Evolutionary conservation across 2,113 vertebrate species (phyloP), one percentile per base, ranked within the genome.

Genomic region (Fukomys damarensis): DNA sequence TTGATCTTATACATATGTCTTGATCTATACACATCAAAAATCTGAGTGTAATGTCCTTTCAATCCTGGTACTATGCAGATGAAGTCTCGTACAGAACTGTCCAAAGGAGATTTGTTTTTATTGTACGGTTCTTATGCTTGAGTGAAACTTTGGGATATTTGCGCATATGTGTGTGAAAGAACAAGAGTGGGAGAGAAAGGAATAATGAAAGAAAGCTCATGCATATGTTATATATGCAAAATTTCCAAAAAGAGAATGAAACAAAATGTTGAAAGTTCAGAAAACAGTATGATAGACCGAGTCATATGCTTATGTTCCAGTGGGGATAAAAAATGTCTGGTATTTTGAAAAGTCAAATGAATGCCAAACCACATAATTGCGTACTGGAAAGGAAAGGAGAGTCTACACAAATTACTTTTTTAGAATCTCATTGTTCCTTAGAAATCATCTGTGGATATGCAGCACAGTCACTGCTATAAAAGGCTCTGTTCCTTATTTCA

Each of bases 41-140:
- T 43, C 61, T n/a, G 8, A 35, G 0, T 65, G 14, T 59, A 9
- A 81, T 8, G 52, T 38, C 7, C 58, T 86, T 86, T 52, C 30
- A 66, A 68, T 81, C 43, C 82, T 66, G 3, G 1, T 38, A 72
- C 20, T 41, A 0, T 28, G 28, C 17, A 92, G 16, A 86, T 88
- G 41, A 2, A 86, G 0, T 2, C 59, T 52, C 86, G 7, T n/a
- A 86, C 16, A 68, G 11, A 28, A 58, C 52, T 92, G 11, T 32
- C 43, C 17, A 85, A 74, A 66, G 79, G 41, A 89, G 16, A 88
- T 79, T 16, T 86, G 13, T 2, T 94, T 96, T 97, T 74, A 38
- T 0, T 24, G n/a, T 0, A 7, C 4, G 68, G 12, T 3, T 74
- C n/a, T 79, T 14, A 30, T 68, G 49, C 49, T 41, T 52, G 5